These are phyloP conservation scores for Synchiropus splendidus DNA, from an alignment of 2,113 vertebrate genomes.

Conservation along the genomic window DNA sequence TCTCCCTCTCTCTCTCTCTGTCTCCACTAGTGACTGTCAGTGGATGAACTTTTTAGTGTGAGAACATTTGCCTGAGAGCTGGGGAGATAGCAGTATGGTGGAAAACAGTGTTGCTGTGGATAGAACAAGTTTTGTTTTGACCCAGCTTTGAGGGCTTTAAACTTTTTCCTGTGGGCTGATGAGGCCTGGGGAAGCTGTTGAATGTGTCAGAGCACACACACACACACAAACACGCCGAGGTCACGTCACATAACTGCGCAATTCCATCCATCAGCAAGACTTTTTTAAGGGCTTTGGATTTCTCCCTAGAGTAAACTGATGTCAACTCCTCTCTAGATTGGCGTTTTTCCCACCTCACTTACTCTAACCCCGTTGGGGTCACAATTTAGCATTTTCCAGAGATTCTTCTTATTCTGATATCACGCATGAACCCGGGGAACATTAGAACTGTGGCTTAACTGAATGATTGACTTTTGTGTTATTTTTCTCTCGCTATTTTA, in stretches of 20 bases:
- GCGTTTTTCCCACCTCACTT: constrained; percentile 11
- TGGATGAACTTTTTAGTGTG: constrained; percentile 16
- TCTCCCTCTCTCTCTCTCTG: constrained; percentile 49
- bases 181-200: constrained; percentile 23
- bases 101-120: constrained; percentile 41
- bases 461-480: constrained; percentile 54
- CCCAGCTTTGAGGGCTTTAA: constrained; percentile 46
- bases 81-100: constrained; percentile 44
- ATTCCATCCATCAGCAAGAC: constrained; percentile 32
- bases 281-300: constrained; percentile 49
- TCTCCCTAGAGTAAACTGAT: constrained; percentile 37
- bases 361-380: constrained; percentile 19
- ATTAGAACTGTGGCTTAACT: constrained; percentile 29
- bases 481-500: constrained; percentile 51
- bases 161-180: constrained; percentile 38
- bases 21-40: constrained; percentile 43
- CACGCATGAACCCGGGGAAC: constrained; percentile 10
- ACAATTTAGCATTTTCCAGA: constrained; percentile 50
- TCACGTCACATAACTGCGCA: constrained; percentile 13
- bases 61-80: constrained; percentile 18
- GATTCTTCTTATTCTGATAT: constrained; percentile 58
- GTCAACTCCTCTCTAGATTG: constrained; percentile 43
- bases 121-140: constrained; percentile 46
- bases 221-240: constrained; percentile 17
- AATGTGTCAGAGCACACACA: constrained; percentile 17